Evolutionary conservation across 1,140 invertebrate genomes (phyloP).

Genomic region (Neoseiulus cucumeris): DNA sequence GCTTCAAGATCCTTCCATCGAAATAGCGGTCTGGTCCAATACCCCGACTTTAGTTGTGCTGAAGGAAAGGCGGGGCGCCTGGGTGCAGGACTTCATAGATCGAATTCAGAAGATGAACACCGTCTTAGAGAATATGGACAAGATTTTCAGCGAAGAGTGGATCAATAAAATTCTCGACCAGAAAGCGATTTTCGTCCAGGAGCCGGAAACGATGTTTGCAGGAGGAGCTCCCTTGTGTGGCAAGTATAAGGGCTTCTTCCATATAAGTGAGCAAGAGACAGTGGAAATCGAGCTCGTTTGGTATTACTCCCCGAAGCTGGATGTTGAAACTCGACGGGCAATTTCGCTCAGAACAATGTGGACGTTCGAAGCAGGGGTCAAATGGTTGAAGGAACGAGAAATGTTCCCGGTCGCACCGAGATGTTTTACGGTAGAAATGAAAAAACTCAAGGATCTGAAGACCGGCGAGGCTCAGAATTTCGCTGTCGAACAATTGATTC

Average conservation of each 20-base stretch:
- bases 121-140: neutral
- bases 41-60: neutral
- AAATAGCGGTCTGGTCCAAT: neutral
- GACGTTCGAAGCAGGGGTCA: neutral
- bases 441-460: neutral
- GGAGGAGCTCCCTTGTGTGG: neutral
- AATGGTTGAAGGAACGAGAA: neutral
- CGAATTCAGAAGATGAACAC: neutral
- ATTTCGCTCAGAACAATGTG: neutral
- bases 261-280: neutral
- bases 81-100: neutral
- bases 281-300: neutral
- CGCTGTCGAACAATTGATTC: neutral
- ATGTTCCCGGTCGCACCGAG: neutral
- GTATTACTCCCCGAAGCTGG: conserved; percentile 2
- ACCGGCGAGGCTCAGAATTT: neutral
- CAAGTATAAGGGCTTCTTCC: neutral
- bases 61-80: neutral
- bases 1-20: neutral
- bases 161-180: neutral
- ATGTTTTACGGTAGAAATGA: neutral
- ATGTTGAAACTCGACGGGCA: neutral
- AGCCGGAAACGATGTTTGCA: neutral
- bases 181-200: neutral
- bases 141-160: neutral